Conservation (phyloP, 2,797 vertebrate genomes). For the Vireo griseus region DNA sequence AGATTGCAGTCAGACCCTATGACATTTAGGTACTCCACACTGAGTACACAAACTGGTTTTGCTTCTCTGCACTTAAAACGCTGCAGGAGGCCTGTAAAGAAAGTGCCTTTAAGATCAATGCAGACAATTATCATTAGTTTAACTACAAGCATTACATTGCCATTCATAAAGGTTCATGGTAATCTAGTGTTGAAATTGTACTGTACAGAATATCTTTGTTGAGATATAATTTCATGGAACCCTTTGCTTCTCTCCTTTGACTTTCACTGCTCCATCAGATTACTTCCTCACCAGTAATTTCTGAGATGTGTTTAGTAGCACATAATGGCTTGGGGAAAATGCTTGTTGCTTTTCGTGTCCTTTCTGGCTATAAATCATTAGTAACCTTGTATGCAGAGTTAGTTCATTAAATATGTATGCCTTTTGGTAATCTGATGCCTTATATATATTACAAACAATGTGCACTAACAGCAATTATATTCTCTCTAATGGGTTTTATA, state of each 20-base stretch:
- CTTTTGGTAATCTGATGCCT: slow-evolving; percentile 48
- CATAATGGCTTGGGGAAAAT: background rate
- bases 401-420: slow-evolving; percentile 71
- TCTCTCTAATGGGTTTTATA: slow-evolving; percentile 65
- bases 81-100: background rate
- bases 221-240: background rate
- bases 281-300: background rate
- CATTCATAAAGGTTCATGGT: background rate
- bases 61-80: background rate
- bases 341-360: background rate
- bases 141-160: background rate
- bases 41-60: background rate
- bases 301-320: background rate
- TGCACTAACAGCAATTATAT: slow-evolving; percentile 53
- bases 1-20: background rate
- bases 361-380: slow-evolving; percentile 54
- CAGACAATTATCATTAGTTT: background rate
- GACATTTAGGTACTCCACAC: background rate
- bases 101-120: background rate
- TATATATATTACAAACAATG: slow-evolving; percentile 23
- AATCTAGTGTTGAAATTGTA: background rate
- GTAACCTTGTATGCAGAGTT: slow-evolving; percentile 52
- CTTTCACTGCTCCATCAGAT: background rate
- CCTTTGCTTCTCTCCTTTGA: background rate
- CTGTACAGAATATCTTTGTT: background rate